Percentiles rank a stretch among this genome's conserved stretches.
Conservation (phyloP, 1,140 invertebrate species). For the Lithobius niger region DNA sequence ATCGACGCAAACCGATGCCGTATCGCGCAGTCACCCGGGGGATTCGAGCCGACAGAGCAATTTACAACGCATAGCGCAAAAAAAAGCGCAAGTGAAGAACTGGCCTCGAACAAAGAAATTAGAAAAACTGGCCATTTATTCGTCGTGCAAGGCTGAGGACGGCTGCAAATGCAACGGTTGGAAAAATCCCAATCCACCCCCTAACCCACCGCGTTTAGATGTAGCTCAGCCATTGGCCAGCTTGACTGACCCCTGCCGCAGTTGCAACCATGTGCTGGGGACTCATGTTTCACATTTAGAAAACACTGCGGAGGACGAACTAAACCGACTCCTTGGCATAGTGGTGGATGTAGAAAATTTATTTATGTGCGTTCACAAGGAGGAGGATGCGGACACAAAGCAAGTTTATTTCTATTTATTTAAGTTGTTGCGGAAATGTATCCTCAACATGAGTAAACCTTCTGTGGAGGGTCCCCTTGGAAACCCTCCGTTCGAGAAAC, state of each 20-base stretch:
- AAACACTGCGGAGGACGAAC: conserved; percentile 52
- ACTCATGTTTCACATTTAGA: conserved; percentile 67
- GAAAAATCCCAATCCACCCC: conserved; percentile 60
- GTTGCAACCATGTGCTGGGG: conserved; percentile 62
- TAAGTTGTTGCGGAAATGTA: conserved; percentile 71
- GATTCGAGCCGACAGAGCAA: conserved; percentile 47
- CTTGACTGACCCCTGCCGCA: conserved; percentile 54
- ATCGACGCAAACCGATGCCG: neutral
- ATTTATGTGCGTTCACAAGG: conserved; percentile 75
- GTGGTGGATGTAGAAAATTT: conserved; percentile 88
- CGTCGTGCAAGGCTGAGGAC: conserved; percentile 60
- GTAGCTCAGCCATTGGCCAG: conserved; percentile 36
- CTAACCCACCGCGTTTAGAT: conserved; percentile 38
- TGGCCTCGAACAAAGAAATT: conserved; percentile 71
- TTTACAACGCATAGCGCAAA: conserved; percentile 69
- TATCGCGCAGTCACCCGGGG: neutral
- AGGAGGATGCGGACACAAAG: conserved; percentile 79
- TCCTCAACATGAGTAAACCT: conserved; percentile 63
- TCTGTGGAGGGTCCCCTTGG: conserved; percentile 71
- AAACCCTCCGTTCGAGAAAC: conserved; percentile 81
- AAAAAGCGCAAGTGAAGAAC: conserved; percentile 51
- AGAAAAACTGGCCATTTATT: conserved; percentile 77
- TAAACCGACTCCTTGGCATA: conserved; percentile 73
- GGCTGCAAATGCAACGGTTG: conserved; percentile 76
- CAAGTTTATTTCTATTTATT: conserved; percentile 82